Conservation (phyloP, 2,113 vertebrate species). For the Cavia porcellus region DNA sequence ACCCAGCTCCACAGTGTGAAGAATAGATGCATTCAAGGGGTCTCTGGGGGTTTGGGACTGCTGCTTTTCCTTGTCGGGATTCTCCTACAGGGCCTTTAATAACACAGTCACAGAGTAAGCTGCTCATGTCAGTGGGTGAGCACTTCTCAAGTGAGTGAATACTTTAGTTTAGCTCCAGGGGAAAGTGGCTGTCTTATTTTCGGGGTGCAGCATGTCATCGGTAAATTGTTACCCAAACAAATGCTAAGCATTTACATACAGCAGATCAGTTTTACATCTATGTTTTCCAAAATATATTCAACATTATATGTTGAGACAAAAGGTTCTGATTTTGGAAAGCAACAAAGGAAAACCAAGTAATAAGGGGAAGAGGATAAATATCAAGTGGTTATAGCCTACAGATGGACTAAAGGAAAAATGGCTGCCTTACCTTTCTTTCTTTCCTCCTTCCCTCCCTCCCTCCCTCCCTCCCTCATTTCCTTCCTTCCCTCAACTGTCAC, state of each 20-base stretch:
- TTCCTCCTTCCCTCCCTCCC: background rate
- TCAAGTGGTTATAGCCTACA: conserved; percentile 1
- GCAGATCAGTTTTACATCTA: conserved; percentile 15
- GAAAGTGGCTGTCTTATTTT: background rate
- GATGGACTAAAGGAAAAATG: background rate
- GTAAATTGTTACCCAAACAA: background rate
- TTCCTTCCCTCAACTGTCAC: background rate
- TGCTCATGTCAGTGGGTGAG: background rate
- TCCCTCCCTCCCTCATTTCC: background rate
- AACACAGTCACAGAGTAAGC: conserved; percentile 60
- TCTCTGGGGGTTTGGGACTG: conserved; percentile 57
- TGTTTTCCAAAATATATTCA: background rate
- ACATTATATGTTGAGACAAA: conserved; percentile 22
- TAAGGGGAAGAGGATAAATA: conserved; percentile 8
- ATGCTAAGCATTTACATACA: background rate
- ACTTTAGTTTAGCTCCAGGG: conserved; percentile 56
- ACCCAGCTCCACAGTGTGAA: conserved; percentile 59
- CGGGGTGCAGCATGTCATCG: background rate
- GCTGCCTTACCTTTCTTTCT: accelerated
- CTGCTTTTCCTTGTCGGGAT: conserved; percentile 62
- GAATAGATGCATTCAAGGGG: conserved; percentile 55
- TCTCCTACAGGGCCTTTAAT: conserved; percentile 66
- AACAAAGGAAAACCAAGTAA: background rate
- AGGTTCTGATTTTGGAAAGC: background rate
- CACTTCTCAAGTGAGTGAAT: conserved; percentile 9